phyloP scores from a whole-genome alignment of 2,113 vertebrate genomes.

The Salvelinus namaycush region DNA sequence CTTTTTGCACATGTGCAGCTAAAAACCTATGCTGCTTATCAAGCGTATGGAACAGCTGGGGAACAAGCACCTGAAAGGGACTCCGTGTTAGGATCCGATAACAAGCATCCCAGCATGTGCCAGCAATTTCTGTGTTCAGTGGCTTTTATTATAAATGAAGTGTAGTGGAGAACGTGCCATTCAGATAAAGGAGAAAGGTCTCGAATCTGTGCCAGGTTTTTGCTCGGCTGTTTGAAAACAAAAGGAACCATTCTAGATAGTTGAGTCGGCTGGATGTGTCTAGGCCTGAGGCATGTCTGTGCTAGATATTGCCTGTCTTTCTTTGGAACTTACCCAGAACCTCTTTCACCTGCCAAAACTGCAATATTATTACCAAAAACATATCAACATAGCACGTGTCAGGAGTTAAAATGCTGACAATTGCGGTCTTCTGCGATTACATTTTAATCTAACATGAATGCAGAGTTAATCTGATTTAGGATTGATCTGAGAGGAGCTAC shows the following conservation, averaged over 20 bases:
- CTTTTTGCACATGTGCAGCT: no score
- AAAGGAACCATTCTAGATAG: not conserved
- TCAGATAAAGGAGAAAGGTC: not conserved
- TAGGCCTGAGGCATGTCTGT: not conserved
- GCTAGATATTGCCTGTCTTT: not conserved
- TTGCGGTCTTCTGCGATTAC: not conserved
- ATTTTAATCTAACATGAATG: not conserved
- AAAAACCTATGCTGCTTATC: no score
- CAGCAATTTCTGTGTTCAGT: not conserved
- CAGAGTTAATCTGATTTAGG: no score
- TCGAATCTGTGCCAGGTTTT: not conserved
- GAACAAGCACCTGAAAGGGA: not conserved
- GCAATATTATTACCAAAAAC: not conserved
- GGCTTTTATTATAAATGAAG: not conserved
- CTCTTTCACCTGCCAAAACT: not conserved
- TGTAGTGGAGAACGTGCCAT: not conserved
- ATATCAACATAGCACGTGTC: no score
- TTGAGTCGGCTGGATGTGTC: not conserved
- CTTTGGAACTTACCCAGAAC: not conserved
- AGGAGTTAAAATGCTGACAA: no score
- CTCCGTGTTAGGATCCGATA: not conserved
- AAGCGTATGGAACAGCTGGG: not conserved
- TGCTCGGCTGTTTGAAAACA: not conserved
- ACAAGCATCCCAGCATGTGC: not conserved
- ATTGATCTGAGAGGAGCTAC: not conserved